phyloP scores from a whole-genome alignment of 2,113 vertebrate genomes.

The Corapipo altera region DNA sequence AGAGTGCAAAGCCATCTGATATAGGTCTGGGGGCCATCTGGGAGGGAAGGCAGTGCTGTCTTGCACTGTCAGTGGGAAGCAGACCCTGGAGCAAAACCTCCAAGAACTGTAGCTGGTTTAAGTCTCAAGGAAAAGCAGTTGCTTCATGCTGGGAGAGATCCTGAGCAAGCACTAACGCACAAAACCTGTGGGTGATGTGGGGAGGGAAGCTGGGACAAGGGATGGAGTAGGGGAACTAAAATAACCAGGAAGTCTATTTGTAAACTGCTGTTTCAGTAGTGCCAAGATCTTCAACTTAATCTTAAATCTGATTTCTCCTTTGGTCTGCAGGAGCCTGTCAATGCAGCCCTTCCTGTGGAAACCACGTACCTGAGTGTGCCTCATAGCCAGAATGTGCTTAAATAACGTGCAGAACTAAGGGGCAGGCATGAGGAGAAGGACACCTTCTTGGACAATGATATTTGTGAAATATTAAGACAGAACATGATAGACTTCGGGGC shows the following conservation, averaged over 20 bases:
- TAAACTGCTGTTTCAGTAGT: neutral
- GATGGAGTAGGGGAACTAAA: neutral
- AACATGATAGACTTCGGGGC: neutral
- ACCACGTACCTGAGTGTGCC: neutral
- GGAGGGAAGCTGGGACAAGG: neutral
- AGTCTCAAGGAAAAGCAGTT: neutral
- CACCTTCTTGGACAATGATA: neutral
- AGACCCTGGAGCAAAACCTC: neutral
- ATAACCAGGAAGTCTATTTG: neutral
- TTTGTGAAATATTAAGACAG: neutral
- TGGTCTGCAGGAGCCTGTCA: neutral
- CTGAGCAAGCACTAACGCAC: neutral
- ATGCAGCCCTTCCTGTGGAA: neutral
- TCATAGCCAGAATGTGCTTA: neutral
- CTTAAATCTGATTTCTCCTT: neutral
- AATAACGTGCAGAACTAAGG: neutral
- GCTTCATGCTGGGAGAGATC: neutral
- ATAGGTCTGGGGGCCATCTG: neutral
- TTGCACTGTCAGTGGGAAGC: neutral
- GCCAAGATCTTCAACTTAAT: neutral
- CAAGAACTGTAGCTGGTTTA: neutral
- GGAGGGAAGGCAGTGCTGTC: neutral
- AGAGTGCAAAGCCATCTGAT: neutral
- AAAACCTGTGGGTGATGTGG: neutral
- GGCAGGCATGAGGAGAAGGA: neutral